phyloP scores from a whole-genome alignment of 2,113 vertebrate genomes.

The Rhinolophus sinicus region DNA sequence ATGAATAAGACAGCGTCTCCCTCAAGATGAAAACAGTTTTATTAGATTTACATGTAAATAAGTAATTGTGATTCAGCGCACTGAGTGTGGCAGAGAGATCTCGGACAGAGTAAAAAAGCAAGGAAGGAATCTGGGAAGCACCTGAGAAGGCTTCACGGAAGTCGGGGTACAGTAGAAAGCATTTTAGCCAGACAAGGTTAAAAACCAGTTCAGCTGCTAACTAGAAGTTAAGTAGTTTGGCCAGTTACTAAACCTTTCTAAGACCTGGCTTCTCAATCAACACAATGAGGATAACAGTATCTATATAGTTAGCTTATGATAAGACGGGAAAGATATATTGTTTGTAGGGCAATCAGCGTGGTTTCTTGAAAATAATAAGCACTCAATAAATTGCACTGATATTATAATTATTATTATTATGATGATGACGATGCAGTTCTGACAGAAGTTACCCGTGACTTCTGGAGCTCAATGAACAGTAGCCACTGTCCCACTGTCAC shows the following conservation, averaged over 20 bases:
- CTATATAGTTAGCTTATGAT: background rate
- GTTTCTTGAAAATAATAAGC: background rate
- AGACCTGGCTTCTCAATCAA: background rate
- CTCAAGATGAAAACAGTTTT: background rate
- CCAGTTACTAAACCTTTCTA: background rate
- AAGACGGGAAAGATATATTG: background rate
- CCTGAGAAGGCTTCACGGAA: background rate
- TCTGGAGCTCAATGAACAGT: background rate
- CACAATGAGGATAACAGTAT: background rate
- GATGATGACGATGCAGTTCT: background rate
- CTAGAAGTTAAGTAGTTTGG: background rate
- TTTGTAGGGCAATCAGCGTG: background rate
- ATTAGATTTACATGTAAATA: background rate
- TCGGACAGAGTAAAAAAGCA: background rate
- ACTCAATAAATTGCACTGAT: background rate
- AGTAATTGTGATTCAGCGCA: too few relatives aligned
- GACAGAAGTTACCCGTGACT: background rate
- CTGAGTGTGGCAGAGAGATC: accelerated
- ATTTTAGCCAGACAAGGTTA: background rate
- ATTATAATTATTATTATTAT: background rate
- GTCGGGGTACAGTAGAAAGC: accelerated
- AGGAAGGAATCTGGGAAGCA: background rate
- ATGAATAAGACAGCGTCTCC: background rate
- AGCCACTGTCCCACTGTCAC: background rate
- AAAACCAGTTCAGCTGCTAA: background rate